phyloP scores from a whole-genome alignment of 92 coral and sea anemone genomes.

The Anthopleura xanthogrammica region DNA sequence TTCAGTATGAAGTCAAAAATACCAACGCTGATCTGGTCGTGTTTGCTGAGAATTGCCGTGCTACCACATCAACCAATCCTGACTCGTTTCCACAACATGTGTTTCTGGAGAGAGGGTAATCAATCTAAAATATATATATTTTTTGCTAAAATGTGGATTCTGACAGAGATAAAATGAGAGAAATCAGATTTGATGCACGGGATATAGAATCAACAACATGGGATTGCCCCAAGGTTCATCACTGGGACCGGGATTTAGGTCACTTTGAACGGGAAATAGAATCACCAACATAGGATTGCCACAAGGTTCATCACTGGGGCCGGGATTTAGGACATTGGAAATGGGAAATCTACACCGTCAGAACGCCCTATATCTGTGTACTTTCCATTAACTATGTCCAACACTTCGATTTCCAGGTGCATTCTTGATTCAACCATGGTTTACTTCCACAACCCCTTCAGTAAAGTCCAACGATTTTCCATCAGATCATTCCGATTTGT shows the following conservation, averaged over 20 bases:
- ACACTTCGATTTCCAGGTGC: background rate
- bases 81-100: constrained; percentile 19
- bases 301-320: too few species aligned
- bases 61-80: constrained; percentile 16
- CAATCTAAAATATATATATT: background rate
- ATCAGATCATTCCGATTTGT: constrained; percentile 16
- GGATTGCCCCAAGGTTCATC: too few species aligned
- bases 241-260: too few species aligned
- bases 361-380: background rate
- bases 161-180: too few species aligned
- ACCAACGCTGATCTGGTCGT: constrained; percentile 6
- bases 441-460: background rate
- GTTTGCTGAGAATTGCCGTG: constrained; percentile 27
- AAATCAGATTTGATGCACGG: background rate
- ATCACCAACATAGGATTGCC: too few species aligned
- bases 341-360: background rate
- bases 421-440: constrained; percentile 8
- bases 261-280: too few species aligned
- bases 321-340: too few species aligned
- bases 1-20: constrained; percentile 8
- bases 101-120: constrained; percentile 14
- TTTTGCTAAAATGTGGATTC: background rate
- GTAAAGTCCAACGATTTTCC: background rate
- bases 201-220: too few species aligned
- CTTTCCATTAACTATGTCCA: background rate